Evolutionary conservation across 2,113 vertebrate species (phyloP), one percentile per base, ranked within the genome.

Genomic region (Genyomyrus donnyi): DNA sequence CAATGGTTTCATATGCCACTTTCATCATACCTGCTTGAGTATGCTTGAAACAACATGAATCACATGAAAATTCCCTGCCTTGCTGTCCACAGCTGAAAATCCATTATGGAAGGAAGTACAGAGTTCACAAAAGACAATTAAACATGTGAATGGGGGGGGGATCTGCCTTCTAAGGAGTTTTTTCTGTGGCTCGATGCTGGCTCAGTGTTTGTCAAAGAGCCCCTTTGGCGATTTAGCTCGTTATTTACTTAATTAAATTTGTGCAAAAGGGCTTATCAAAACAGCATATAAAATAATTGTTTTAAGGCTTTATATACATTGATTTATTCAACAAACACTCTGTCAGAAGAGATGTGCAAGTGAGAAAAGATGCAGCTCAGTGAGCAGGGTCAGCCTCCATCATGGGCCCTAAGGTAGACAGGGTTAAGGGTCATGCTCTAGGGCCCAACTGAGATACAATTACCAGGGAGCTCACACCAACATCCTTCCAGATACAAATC

Each of bases 181-280:
- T 80, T 80, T 35, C 15, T 39, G 11, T 80, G 35, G 74, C 21
- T 85, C 45, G 21, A 85, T 45, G 45, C 83, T 80, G 74, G 45
- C 83, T 46, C 42, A 39, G 35, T 45, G 83, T 85, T 85, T 48
- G 45, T 85, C 83, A 85, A 85, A 85, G 24, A 39, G 17, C 39
- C 83, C 42, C 83, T 85, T 46, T n/a, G 39, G 83, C 39, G 15
- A 48, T 46, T n/a, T 85, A 48, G 42, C 45, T 85, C 24, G 11
- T 85, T 48, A 46, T 85, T 85, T 80, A 80, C 35, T 24, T 85
- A 85, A 85, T 85, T 85, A 85, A 85, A 85, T 85, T 85, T 85
- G 83, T 85, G 83, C 83, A 85, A 48, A 85, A 45, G 45, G 83
- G 45, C 83, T 85, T 46, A 46, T 45, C 21, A 46, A 24, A 85